Percentiles rank a stretch among this genome's conserved stretches.
Evolutionary conservation across 2,797 vertebrate genomes (phyloP).

Genomic region (Ctenochaetus hawaiiensis): DNA sequence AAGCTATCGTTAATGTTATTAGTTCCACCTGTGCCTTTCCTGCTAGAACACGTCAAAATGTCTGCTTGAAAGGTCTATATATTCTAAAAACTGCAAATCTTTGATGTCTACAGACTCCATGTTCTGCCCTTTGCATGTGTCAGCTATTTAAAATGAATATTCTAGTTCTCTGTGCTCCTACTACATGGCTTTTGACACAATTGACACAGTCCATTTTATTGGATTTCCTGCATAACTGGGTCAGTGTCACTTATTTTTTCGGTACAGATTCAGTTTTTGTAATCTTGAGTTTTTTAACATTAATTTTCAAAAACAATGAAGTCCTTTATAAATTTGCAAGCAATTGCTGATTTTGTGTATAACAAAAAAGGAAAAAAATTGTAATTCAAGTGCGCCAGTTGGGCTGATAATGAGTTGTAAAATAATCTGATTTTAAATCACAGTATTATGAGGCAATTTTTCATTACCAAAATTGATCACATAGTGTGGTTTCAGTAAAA

Average conservation of each 20-base stretch:
- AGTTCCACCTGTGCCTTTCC: constrained; percentile 37
- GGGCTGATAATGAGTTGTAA: background rate
- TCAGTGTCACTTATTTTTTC: constrained; percentile 17
- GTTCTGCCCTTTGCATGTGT: constrained; percentile 32
- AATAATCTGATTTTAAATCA: background rate
- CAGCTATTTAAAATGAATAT: constrained; percentile 31
- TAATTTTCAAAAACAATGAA: background rate
- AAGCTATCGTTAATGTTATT: constrained; percentile 24
- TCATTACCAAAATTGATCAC: background rate
- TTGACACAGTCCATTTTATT: constrained; percentile 1
- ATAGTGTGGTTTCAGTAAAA: background rate
- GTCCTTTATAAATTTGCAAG: constrained; percentile 1
- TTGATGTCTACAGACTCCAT: constrained; percentile 26
- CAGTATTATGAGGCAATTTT: background rate
- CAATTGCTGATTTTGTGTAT: background rate
- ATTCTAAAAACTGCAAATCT: constrained; percentile 18
- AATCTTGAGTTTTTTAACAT: background rate
- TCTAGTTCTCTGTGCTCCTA: background rate
- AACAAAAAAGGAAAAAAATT: background rate
- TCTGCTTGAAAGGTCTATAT: constrained; percentile 21
- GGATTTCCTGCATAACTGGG: constrained; percentile 5
- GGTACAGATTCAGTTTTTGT: constrained; percentile 11
- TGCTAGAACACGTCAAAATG: constrained; percentile 10
- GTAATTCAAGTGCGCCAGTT: background rate
- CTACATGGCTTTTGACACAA: constrained; percentile 25